A percentile compares a stretch with the other conserved stretches of the same genome.
phyloP scores from a whole-genome alignment of 2,797 vertebrate species.

The Argentina silus region DNA sequence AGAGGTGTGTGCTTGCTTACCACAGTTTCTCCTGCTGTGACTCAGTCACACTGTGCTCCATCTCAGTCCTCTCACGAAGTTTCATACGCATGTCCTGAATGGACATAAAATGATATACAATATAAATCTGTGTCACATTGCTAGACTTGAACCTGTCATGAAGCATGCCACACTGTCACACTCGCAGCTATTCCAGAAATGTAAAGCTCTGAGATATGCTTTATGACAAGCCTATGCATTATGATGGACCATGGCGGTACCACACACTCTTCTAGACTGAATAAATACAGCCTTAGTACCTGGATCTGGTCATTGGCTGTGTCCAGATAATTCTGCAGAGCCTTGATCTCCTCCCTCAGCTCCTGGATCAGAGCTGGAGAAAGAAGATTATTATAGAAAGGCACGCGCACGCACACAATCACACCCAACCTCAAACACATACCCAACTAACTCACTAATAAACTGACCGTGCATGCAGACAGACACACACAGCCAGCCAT shows the following conservation, averaged over 20 bases:
- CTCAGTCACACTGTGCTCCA: conserved; percentile 39
- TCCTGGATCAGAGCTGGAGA: conserved; percentile 68
- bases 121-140: neutral
- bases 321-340: conserved; percentile 63
- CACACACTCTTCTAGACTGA: neutral
- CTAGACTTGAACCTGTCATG: too few species aligned
- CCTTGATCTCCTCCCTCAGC: conserved; percentile 56
- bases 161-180: too few species aligned
- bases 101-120: neutral
- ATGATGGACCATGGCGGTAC: neutral
- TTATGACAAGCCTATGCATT: neutral
- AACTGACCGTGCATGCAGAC: too few species aligned
- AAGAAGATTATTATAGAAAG: neutral
- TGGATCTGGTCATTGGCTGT: conserved; percentile 66
- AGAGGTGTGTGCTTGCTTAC: conserved; percentile 51
- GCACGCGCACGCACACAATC: neutral
- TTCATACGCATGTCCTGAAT: conserved; percentile 72
- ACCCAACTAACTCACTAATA: neutral
- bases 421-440: neutral
- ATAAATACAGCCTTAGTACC: conserved; percentile 44
- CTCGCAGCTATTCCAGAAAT: too few species aligned
- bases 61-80: conserved; percentile 57
- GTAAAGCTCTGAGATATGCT: too few species aligned
- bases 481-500: neutral
- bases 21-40: conserved; percentile 59